A percentile compares a stretch with the other conserved stretches of the same genome.
phyloP scores from a whole-genome alignment of 2,888 invertebrate genomes.

The Brachyptera risi region DNA sequence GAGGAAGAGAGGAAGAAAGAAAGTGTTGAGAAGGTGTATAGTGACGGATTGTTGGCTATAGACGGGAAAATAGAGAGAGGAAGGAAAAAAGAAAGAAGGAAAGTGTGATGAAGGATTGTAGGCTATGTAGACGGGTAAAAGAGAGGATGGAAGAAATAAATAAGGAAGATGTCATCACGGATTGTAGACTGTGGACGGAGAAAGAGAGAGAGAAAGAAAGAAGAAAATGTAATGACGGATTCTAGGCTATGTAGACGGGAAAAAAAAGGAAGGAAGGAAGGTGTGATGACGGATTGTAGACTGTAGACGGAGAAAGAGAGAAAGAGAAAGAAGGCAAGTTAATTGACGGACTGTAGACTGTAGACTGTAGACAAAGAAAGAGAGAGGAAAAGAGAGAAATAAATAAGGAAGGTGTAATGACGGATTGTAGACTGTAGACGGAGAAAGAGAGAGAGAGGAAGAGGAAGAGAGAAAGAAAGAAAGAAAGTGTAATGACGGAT shows the following conservation, averaged over 20 bases:
- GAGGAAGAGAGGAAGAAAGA: no score
- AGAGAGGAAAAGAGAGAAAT: constrained; percentile 21
- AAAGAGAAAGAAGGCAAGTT: no score
- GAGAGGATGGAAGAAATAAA: constrained; percentile 12
- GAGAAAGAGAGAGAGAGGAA: constrained; percentile 22
- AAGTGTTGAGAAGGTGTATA: no score
- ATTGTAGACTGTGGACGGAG: background rate
- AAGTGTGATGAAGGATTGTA: background rate
- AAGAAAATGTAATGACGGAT: background rate
- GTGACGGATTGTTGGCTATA: no score
- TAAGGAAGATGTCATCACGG: background rate
- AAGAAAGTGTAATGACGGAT: background rate
- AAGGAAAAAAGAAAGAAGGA: no score
- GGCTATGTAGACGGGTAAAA: constrained; percentile 16
- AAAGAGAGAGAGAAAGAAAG: background rate
- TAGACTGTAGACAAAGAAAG: constrained; percentile 6
- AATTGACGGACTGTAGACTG: background rate
- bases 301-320: no score
- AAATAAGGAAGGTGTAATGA: no score
- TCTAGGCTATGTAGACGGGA: no score
- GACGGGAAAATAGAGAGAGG: no score
- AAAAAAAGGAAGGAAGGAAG: no score
- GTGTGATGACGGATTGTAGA: no score
- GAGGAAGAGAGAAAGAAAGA: constrained; percentile 12
- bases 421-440: background rate